phyloP scores from a whole-genome alignment of 1,140 invertebrate species.

The Scaptomyza graminum region DNA sequence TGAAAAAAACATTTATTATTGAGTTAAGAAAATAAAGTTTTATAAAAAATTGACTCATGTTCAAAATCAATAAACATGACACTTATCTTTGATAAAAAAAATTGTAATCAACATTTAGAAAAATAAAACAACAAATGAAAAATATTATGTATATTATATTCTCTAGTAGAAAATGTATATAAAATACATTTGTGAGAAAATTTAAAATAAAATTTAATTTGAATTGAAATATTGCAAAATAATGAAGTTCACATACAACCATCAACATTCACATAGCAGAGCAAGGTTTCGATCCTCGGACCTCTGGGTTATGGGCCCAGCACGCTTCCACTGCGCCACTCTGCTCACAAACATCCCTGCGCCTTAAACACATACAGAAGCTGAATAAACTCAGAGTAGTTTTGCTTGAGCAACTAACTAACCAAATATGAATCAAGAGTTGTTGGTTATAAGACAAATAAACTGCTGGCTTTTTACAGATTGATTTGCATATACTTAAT shows the following conservation, averaged over 20 bases:
- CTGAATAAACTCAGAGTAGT: not conserved
- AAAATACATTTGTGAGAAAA: too few species aligned
- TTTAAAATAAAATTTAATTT: not conserved
- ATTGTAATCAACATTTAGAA: too few species aligned
- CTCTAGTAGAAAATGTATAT: too few species aligned
- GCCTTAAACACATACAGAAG: not conserved
- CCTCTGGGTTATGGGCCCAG: conserved; percentile 99
- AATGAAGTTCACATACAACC: too few species aligned
- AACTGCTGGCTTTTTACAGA: not conserved
- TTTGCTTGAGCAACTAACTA: not conserved
- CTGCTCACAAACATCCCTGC: conserved; percentile 86
- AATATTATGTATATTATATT: too few species aligned
- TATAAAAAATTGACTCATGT: not conserved
- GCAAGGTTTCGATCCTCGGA: conserved; percentile 97
- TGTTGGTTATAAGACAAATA: not conserved
- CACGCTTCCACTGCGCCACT: conserved; percentile 99
- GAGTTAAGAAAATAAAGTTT: not conserved
- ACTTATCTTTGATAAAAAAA: too few species aligned
- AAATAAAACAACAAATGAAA: too few species aligned
- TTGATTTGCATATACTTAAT: conserved; percentile 21
- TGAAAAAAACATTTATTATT: not conserved
- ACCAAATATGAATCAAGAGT: not conserved
- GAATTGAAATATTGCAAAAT: too few species aligned
- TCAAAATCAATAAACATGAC: too few species aligned
- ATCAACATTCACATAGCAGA: conserved; percentile 88